Evolutionary conservation across 64 coral and sea anemone genomes (phyloP), one percentile per base, ranked within the genome.

Genomic region (Stylophora pistillata): DNA sequence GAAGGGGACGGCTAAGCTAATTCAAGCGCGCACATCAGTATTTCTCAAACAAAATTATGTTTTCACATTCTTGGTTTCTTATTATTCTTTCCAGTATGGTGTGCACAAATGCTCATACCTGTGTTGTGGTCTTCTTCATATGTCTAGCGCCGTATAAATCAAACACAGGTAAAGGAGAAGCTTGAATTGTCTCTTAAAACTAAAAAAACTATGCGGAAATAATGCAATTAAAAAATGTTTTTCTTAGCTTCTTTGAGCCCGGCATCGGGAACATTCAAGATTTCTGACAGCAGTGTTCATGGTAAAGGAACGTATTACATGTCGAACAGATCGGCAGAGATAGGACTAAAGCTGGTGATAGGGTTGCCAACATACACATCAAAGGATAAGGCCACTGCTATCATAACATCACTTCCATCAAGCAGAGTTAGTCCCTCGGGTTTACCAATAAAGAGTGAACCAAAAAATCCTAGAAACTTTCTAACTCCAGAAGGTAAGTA

Each of bases 401-500:
- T 59, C 13, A 82, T 65, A 10, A 47, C 78, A 11, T 82, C 78
- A 13, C 58, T 82, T 10, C 78, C 78, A 17, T 1, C 55, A 20
- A 64, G 37, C 55, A 58, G 11, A 23, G 4, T 23, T 23, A n/a
- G 20, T 66, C 63, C 63, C 5, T 66, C 63, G 0, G 25, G 63
- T 66, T 10, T n/a, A 4, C 25, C 63, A 20, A 21, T 5, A 64
- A 32, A 15, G 16, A 30, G 58, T 21, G 41, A 21, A 16, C 7
- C 59, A 58, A 64, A 29, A 82, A 60, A 16, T 9, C 15, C 58
- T 25, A 41, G 6, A 16, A 34, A 31, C 1, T 65, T 30, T 47
- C 61, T 83, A 52, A 83, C 80, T 26, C 30, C 58, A n/a, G 30
- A 68, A 68, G 80, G 80, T 83, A 12, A 68, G 37, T 7, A 47